Evolutionary conservation across 2,113 vertebrate genomes (phyloP).

Genomic region (Aptenodytes forsteri): DNA sequence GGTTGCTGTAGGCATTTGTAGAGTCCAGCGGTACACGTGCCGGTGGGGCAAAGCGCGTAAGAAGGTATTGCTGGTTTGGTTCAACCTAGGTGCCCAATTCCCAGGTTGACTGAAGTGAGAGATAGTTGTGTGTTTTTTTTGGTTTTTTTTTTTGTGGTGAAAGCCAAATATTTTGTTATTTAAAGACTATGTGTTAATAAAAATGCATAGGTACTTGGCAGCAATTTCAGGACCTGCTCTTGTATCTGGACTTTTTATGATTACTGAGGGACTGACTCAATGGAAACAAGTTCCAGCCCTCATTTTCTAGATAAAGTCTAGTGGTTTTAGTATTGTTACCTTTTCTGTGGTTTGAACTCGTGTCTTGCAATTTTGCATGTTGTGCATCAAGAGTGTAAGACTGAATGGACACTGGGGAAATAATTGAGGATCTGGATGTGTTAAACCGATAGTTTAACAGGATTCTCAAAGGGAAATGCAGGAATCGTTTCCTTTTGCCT

Average conservation of each 20-base stretch:
- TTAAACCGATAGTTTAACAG: neutral
- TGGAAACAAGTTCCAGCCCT: neutral
- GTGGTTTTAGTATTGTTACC: neutral
- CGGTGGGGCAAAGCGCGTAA: fast-evolving
- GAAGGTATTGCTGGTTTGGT: neutral
- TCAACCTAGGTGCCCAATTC: neutral
- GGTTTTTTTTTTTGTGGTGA: neutral
- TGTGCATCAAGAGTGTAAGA: neutral
- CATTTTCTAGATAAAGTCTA: neutral
- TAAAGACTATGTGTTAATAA: neutral
- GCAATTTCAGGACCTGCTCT: neutral
- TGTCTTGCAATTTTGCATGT: neutral
- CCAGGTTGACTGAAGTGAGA: neutral
- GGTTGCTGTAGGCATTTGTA: neutral
- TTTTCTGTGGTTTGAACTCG: neutral
- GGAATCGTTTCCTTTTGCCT: neutral
- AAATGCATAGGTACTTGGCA: neutral
- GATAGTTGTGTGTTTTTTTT: neutral
- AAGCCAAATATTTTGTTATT: neutral
- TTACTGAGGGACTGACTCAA: neutral
- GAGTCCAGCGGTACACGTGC: neutral
- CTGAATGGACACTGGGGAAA: neutral
- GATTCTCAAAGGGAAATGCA: neutral
- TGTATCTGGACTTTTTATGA: neutral
- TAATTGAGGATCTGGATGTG: neutral